These are phyloP conservation scores for Meloe dianella DNA, from an alignment of 2,888 invertebrate genomes.

Conservation along the genomic window DNA sequence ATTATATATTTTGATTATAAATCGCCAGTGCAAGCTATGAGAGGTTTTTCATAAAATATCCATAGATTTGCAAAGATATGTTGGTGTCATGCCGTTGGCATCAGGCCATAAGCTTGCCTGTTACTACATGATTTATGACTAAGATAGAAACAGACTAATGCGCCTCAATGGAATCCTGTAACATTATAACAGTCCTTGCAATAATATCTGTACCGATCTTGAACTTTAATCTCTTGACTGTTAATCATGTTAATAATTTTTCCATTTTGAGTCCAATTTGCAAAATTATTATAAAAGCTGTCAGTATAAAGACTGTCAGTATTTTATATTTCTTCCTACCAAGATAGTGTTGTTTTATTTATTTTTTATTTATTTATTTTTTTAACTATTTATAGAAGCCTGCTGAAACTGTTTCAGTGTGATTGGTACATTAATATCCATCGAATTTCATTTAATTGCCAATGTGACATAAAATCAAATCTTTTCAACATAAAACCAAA, in stretches of 20 bases:
- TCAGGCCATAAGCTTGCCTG: not conserved
- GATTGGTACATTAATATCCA: not conserved
- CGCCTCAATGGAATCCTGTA: not conserved
- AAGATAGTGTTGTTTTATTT: no score
- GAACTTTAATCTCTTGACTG: not conserved
- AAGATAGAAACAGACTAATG: not conserved
- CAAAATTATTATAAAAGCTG: no score
- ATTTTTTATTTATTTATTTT: no score
- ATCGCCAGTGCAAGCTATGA: not conserved
- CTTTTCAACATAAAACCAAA: not conserved
- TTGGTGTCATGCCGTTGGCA: not conserved
- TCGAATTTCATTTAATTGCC: not conserved
- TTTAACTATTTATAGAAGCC: not conserved
- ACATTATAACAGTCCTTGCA: not conserved
- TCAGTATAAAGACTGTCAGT: no score
- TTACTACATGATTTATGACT: not conserved
- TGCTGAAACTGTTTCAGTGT: not conserved
- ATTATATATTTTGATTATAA: no score
- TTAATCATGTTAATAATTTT: not conserved
- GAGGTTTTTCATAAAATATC: not conserved
- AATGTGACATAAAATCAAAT: not conserved
- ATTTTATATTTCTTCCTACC: not conserved
- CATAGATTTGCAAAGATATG: not conserved
- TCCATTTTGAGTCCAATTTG: no score
- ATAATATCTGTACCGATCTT: not conserved